Conservation (phyloP, 2,113 vertebrate genomes). For the Fregetta grallaria region DNA sequence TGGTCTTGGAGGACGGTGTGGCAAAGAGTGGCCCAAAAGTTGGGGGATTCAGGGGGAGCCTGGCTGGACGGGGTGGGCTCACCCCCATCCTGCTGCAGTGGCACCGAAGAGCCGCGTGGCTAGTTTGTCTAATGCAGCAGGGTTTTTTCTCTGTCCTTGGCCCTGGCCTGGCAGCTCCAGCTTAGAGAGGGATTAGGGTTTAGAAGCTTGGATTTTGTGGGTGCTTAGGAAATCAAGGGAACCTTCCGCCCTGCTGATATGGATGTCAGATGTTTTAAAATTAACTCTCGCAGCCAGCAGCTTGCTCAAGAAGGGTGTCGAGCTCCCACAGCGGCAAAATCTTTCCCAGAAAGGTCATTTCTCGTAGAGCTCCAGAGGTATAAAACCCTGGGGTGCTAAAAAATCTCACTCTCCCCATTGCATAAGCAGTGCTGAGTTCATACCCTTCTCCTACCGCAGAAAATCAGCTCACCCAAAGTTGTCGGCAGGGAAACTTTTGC, state of each 20-base stretch:
- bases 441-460: background rate
- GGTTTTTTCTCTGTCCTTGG: background rate
- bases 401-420: background rate
- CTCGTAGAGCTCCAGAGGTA: background rate
- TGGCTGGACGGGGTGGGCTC: background rate
- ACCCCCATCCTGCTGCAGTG: rapidly evolving
- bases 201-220: slow-evolving; percentile 52
- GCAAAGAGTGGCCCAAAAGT: background rate
- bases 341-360: background rate
- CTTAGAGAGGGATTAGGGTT: slow-evolving; percentile 36
- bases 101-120: rapidly evolving
- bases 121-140: background rate
- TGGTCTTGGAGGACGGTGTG: rapidly evolving
- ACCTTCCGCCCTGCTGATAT: background rate
- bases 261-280: slow-evolving; percentile 6
- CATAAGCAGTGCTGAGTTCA: background rate
- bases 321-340: background rate
- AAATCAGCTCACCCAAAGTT: background rate
- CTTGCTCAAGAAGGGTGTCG: background rate
- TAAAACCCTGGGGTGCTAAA: background rate
- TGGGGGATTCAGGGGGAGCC: no score
- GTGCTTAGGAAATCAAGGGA: slow-evolving; percentile 24
- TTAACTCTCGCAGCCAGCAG: background rate
- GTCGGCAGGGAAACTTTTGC: background rate
- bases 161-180: slow-evolving; percentile 5